These are phyloP conservation scores for Calosoma granatense DNA, from an alignment of 1,140 invertebrate species.

Conservation along the genomic window DNA sequence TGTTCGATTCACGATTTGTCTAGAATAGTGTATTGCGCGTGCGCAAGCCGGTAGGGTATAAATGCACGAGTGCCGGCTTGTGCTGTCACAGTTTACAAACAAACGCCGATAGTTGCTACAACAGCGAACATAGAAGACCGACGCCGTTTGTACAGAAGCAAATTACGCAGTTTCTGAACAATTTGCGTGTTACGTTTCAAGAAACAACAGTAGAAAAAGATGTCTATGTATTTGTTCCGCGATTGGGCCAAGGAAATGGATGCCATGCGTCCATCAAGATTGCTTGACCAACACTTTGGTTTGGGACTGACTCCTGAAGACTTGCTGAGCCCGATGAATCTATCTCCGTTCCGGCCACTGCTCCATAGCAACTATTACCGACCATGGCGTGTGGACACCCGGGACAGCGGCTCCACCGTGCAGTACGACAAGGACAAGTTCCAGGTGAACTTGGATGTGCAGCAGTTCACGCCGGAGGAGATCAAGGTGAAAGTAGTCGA, in stretches of 20 bases:
- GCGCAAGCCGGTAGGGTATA: too few species aligned
- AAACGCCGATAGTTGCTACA: too few species aligned
- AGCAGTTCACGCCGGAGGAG: conserved; percentile 76
- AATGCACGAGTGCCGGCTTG: too few species aligned
- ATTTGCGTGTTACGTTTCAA: too few species aligned
- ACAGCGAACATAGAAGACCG: too few species aligned
- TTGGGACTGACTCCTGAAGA: conserved; percentile 41
- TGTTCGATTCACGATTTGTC: too few species aligned
- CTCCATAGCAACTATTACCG: conserved; percentile 35
- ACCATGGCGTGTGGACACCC: conserved; percentile 37
- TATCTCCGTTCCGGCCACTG: conserved; percentile 20
- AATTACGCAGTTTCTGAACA: too few species aligned
- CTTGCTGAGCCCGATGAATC: conserved; percentile 33
- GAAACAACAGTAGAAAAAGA: too few species aligned
- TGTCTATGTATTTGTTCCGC: background rate
- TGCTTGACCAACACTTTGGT: conserved; percentile 51
- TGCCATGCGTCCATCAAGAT: conserved; percentile 33
- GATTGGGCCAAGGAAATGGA: background rate
- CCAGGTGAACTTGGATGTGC: conserved; percentile 67
- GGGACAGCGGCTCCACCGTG: conserved; percentile 35
- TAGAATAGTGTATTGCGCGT: too few species aligned
- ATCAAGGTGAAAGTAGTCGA: conserved; percentile 71
- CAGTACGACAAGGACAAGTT: conserved; percentile 45
- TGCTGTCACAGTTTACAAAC: too few species aligned
- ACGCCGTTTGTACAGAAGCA: too few species aligned